phyloP scores from a whole-genome alignment of 2,888 invertebrate genomes.

The Malthinus flaveolus region DNA sequence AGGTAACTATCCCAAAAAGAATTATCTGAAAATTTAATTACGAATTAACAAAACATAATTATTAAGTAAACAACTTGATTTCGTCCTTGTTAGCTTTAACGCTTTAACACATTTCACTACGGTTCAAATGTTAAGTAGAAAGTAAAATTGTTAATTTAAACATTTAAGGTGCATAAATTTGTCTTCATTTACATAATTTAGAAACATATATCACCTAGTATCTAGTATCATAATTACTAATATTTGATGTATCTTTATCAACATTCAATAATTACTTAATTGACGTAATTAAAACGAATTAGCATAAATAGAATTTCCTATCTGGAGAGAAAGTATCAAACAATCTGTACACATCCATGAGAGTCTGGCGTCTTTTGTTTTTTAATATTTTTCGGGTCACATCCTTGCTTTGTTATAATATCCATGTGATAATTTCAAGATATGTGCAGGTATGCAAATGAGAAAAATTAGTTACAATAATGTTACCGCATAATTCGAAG shows the following conservation, averaged over 20 bases:
- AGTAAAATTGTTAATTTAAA: conserved; percentile 7
- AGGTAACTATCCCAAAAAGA: conserved; percentile 33
- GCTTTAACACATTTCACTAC: conserved; percentile 20
- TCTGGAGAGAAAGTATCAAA: neutral
- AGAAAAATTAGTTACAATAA: no score
- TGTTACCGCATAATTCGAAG: no score
- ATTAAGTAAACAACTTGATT: neutral
- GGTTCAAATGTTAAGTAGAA: conserved; percentile 5
- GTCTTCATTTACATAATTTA: neutral
- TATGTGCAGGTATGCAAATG: no score
- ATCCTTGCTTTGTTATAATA: conserved; percentile 1
- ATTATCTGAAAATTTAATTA: conserved; percentile 33
- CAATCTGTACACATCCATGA: no score
- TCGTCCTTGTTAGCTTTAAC: neutral
- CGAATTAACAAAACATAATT: neutral
- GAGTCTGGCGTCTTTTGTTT: no score
- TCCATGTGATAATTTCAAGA: no score
- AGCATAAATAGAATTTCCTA: no score
- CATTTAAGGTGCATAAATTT: neutral
- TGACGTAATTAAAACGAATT: no score
- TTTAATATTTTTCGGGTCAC: neutral
- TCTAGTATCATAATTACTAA: no score
- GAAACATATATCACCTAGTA: neutral
- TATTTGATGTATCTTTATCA: no score
- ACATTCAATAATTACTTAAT: no score